Evolutionary conservation across 2,888 invertebrate genomes (phyloP), one percentile per base, ranked within the genome.

Genomic region (Eilema griseolum): DNA sequence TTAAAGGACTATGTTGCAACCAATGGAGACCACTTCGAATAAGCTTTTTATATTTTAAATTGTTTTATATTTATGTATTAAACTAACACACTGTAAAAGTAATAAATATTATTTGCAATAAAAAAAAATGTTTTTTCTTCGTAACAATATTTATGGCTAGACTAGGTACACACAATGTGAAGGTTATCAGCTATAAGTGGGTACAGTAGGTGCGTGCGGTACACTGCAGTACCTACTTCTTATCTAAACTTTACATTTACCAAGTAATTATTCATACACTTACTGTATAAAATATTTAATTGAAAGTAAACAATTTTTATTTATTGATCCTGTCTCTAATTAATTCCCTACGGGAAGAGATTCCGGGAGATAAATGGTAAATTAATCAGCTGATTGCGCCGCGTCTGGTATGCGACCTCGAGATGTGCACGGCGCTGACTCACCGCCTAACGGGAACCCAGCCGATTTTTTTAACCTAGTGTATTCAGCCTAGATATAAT

Each of bases 361-460:
- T 41, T 14, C 41, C 41, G 3, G 41, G 16, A 52, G 8, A 20
- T 41, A n/a, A 11, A 52, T 56, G 16, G 46, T 31, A 16, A 52
- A 31, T 52, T 63, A 68, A 70, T 74, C 80, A 74, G 74, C 77
- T 79, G 80, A 73, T 66, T 10, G 61, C 37, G 56, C n/a, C 60
- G 60, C 61, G 66, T 69, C 75, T 71, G 70, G 71, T 41, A 69
- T 41, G 52, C 76, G 70, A 71, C 71, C 76, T 79, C 61, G 70
- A 60, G 62, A 71, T 60, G 59, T 61, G 46, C 31, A 65, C 73
- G 14, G 63, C 63, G 67, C 73, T 69, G 69, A 78, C 66, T 81
- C 79, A 74, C 64, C 68, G 65, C 60, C 46, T 61, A 52, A 52
- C 67, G 68, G 59, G 64, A 63, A 66, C 20, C 59, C 33, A 5